Evolutionary conservation across 2,888 invertebrate genomes (phyloP).

Genomic region (Melolontha melolontha): DNA sequence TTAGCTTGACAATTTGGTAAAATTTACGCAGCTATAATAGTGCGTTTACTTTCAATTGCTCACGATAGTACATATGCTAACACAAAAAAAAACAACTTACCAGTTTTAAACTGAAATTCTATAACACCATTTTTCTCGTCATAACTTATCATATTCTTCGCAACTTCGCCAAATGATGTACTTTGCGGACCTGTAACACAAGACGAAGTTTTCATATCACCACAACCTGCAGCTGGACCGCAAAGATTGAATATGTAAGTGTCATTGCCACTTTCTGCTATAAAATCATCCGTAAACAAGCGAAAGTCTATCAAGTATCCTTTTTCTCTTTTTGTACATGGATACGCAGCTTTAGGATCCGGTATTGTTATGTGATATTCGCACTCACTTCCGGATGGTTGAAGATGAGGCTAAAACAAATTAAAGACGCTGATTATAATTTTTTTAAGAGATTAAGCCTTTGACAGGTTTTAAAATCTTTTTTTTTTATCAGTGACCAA

Average conservation of each 20-base stretch:
- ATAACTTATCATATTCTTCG: slow-evolving; percentile 5
- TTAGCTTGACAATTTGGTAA: too few species aligned
- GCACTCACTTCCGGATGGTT: slow-evolving; percentile 1
- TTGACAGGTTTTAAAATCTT: too few species aligned
- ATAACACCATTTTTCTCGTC: neutral
- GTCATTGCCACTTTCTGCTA: neutral
- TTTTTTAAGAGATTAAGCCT: too few species aligned
- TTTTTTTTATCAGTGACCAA: too few species aligned
- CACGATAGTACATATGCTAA: too few species aligned
- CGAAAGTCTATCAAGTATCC: slow-evolving; percentile 31
- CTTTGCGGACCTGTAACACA: neutral
- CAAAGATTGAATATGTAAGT: slow-evolving; percentile 24
- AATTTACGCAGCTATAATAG: too few species aligned
- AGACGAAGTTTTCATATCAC: neutral
- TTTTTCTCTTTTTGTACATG: slow-evolving; percentile 14
- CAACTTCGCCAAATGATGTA: neutral
- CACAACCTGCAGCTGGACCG: slow-evolving; percentile 1
- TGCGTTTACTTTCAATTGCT: too few species aligned
- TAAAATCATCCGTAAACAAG: neutral
- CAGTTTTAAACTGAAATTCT: slow-evolving; percentile 4
- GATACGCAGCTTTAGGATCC: neutral
- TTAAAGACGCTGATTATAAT: too few species aligned
- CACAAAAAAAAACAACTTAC: neutral
- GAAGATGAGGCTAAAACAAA: neutral
- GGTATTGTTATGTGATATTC: slow-evolving; percentile 7